phyloP scores from a whole-genome alignment of 2,113 vertebrate genomes.

The Channa maculata region DNA sequence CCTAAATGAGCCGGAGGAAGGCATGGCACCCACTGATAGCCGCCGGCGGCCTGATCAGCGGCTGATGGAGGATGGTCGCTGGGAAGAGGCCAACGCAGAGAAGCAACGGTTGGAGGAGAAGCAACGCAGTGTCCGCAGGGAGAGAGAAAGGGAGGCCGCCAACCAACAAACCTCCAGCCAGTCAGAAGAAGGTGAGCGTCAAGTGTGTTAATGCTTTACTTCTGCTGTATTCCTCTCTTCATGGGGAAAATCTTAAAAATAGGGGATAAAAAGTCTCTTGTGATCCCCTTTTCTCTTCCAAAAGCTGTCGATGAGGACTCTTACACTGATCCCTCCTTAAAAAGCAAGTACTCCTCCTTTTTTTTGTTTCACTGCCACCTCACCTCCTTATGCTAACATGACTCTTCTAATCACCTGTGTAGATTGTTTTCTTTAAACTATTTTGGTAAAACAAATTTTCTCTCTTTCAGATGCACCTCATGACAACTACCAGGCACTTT shows the following conservation, averaged over 20 bases:
- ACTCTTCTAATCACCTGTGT: neutral
- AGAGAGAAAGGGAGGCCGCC: conserved; percentile 88
- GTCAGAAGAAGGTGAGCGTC: conserved; percentile 84
- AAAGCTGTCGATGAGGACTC: conserved; percentile 85
- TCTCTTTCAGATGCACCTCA: conserved; percentile 80
- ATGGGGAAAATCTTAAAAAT: conserved; percentile 42
- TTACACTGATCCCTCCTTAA: conserved; percentile 76
- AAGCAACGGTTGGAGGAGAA: conserved; percentile 97
- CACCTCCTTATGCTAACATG: neutral
- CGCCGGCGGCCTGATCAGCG: conserved; percentile 92
- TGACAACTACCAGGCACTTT: conserved; percentile 89
- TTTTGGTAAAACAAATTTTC: neutral
- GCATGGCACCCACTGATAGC: conserved; percentile 93
- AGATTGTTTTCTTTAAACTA: neutral
- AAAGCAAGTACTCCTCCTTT: conserved; percentile 83
- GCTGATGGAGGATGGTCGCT: conserved; percentile 95
- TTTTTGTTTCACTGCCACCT: neutral
- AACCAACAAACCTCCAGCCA: conserved; percentile 80
- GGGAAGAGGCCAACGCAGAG: conserved; percentile 95
- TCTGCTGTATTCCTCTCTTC: conserved; percentile 4
- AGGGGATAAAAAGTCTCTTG: conserved; percentile 52
- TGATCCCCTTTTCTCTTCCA: conserved; percentile 69
- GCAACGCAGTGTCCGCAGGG: conserved; percentile 88
- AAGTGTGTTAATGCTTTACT: neutral
- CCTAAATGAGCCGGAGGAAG: conserved; percentile 89